Evolutionary conservation across 2,797 vertebrate genomes (phyloP), one percentile per base, ranked within the genome.

Genomic region (Gallirallus australis): DNA sequence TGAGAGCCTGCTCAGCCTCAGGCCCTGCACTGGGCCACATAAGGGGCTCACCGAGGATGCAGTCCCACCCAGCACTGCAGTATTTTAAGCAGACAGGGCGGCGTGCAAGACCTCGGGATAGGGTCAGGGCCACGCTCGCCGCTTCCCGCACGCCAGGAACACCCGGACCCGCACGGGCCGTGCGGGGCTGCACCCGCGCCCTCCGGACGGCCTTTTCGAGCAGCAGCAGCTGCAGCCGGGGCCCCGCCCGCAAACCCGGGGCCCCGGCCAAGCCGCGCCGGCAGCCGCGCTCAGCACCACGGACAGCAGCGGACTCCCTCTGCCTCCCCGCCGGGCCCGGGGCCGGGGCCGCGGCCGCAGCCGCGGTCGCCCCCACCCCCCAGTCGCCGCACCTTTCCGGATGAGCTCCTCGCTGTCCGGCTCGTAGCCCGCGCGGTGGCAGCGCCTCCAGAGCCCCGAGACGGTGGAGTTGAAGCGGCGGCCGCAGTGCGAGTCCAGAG

Each of bases 381-480:
- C 18, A 16, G 17, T 18, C 66, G 31, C 40, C 83, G 53, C 89
- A 99, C 99, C 99, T 99, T 98, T 99, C 81, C 98, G 97, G 90
- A 99, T 99, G 35, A 99, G 98, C 97, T 99, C 98, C 96, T 99
- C 99, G 79, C 98, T 99, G 96, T 99, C 99, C 97, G 98, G 97
- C 97, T 99, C 99, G 97, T 98, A 99, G 45, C 99, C 99, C 47
- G 98, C 98, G 78, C 99, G 98, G 96, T 98, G 98, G 92, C 99
- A 99, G 97, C 98, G 99, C 93, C 98, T 98, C 99, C 99, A 99
- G 19, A 99, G 98, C 53, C 99, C 99, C 79, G 99, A 98, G 71
- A 99, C 97, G 65, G 99, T 99, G 94, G 99, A 99, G 97, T 99
- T 99, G 86, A 99, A 99, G 98, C 99, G 98, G 63, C 99, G 98